Conservation (phyloP, 2,113 vertebrate species). For the Melospiza georgiana region DNA sequence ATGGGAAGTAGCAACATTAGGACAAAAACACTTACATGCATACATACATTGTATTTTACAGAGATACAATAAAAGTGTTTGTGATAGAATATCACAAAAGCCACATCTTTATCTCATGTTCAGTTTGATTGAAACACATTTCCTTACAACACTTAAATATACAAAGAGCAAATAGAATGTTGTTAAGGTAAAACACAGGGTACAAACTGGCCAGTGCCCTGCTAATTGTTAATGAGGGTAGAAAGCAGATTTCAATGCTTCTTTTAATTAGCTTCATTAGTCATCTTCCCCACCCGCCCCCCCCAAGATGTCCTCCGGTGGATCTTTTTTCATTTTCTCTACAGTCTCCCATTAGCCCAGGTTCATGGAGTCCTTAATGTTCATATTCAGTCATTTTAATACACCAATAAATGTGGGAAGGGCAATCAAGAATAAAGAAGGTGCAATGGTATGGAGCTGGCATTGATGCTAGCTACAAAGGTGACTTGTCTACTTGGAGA, state of each 20-base stretch:
- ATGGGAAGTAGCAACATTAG: conserved; percentile 90
- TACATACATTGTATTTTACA: conserved; percentile 99
- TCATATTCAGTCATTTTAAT: conserved; percentile 87
- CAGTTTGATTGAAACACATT: conserved; percentile 89
- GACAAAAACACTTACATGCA: conserved; percentile 99
- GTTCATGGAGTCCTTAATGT: conserved; percentile 89
- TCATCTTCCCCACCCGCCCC: conserved; percentile 79
- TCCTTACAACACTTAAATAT: conserved; percentile 99
- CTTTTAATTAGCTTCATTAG: conserved; percentile 89
- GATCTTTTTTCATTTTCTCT: conserved; percentile 81
- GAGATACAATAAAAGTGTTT: conserved; percentile 97
- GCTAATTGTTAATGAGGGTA: conserved; percentile 90
- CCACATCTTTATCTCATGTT: conserved; percentile 88
- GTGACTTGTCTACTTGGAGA: conserved; percentile 87
- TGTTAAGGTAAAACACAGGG: conserved; percentile 90
- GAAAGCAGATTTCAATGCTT: conserved; percentile 89
- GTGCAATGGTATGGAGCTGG: conserved; percentile 85
- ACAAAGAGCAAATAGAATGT: conserved; percentile 96
- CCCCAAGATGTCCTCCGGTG: conserved; percentile 79
- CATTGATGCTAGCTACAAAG: conserved; percentile 87
- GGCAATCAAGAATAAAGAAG: conserved; percentile 85
- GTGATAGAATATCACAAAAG: conserved; percentile 95
- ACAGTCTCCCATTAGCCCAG: conserved; percentile 85
- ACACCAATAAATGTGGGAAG: conserved; percentile 88
- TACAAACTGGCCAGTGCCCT: conserved; percentile 86